These are phyloP conservation scores for Tolypeutes matacus DNA, from an alignment of 2,797 vertebrate genomes.

Conservation along the genomic window DNA sequence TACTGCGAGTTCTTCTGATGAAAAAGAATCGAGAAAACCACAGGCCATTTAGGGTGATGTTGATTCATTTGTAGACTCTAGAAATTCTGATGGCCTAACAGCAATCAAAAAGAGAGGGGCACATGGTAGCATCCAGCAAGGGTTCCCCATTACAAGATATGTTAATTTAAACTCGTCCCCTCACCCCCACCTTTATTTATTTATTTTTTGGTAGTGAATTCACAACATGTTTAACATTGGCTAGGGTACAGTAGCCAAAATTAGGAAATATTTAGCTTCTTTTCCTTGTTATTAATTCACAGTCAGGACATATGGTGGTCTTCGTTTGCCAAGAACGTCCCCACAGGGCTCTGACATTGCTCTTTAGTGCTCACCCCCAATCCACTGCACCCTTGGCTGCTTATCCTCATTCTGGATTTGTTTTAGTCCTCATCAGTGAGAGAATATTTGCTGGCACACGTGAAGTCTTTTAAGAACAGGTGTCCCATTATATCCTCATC, in stretches of 20 bases:
- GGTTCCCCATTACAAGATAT: not conserved
- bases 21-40: not conserved
- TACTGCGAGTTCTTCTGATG: not conserved
- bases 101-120: not conserved
- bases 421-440: slow-evolving; percentile 15
- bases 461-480: slow-evolving; percentile 64
- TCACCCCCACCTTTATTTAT: not conserved
- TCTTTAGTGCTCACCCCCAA: not conserved
- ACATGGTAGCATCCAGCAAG: not conserved
- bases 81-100: not conserved
- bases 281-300: slow-evolving; percentile 34
- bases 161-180: not conserved
- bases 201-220: not conserved
- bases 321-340: not conserved
- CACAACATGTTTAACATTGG: not conserved
- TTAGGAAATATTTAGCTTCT: not conserved
- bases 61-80: not conserved
- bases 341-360: not conserved
- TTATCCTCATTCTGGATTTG: slow-evolving; percentile 53
- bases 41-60: not conserved
- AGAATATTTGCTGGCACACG: slow-evolving; percentile 23
- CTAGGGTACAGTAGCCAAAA: slow-evolving; percentile 8
- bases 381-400: not conserved
- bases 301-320: not conserved
- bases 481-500: slow-evolving; percentile 34